These are phyloP conservation scores for Neosalanx taihuensis DNA, from an alignment of 2,797 vertebrate genomes.

Conservation along the genomic window DNA sequence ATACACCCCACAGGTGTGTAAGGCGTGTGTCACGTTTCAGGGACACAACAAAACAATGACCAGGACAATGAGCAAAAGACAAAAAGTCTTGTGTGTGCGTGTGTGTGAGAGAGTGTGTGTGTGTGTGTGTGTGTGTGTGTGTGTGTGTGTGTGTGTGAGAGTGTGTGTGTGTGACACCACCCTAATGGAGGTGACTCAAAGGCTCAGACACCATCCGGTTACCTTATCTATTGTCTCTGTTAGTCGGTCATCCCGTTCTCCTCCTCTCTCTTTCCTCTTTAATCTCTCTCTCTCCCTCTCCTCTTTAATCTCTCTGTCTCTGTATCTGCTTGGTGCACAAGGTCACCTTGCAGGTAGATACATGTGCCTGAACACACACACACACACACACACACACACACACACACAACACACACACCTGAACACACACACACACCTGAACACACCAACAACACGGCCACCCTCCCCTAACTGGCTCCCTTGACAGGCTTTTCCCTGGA, in stretches of 20 bases:
- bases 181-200: conserved; percentile 22
- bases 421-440: not conserved
- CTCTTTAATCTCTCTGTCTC: not conserved
- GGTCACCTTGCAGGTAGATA: conserved; percentile 33
- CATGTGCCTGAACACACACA: conserved; percentile 23
- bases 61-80: conserved; percentile 31
- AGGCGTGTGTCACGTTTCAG: conserved; percentile 4
- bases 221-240: conserved; percentile 25
- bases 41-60: conserved; percentile 16
- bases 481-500: conserved; percentile 34
- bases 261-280: not conserved
- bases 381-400: conserved; percentile 23
- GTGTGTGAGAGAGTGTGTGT: conserved; percentile 14
- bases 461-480: conserved; percentile 13
- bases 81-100: conserved; percentile 5
- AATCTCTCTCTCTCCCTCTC: not conserved
- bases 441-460: conserved; percentile 5
- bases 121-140: conserved; percentile 21
- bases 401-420: conserved; percentile 11
- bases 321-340: conserved; percentile 45
- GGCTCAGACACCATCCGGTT: conserved; percentile 30
- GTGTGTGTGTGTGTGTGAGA: conserved; percentile 16
- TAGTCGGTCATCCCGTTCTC: conserved; percentile 28
- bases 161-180: conserved; percentile 8
- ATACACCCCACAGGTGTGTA: too few species aligned